Evolutionary conservation across 2,797 vertebrate species (phyloP), one percentile per base, ranked within the genome.

Genomic region (Karalla daura): DNA sequence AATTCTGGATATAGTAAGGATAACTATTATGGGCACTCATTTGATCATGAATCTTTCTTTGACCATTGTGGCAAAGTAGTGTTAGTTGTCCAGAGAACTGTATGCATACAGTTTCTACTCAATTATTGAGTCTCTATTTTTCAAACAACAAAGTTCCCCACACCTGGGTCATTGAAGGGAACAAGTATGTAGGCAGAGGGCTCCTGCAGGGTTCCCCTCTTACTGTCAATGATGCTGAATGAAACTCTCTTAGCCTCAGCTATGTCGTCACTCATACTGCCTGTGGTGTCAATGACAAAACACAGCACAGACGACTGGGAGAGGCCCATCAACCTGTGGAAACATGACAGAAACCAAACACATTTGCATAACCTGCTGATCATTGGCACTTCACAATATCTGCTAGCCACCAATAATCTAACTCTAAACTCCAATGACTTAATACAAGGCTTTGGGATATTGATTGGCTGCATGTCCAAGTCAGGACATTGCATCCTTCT

Each of bases 131-230:
- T n/a, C n/a, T n/a, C n/a, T n/a, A n/a, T n/a, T n/a, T n/a, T n/a
- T n/a, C n/a, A n/a, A n/a, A n/a, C n/a, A n/a, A n/a, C n/a, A n/a
- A 30, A 30, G 21, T 11, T 37, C 44, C 10, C 44, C n/a, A n/a
- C n/a, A 90, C 90, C 81, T 53, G 86, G 72, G 62, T 90, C 83
- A 20, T 61, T 86, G 68, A 90, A 91, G 3, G 88, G 74, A 5
- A 89, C 88, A 0, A 89, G 76, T 47, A 90, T 75, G 62, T 85
- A 91, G 15, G 39, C 18, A 0, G 77, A 70, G 0, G 90, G 86
- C n/a, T 81, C 62, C 0, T 85, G 32, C 0, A 27, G 17, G 11
- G 82, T 88, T 32, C 85, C 86, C 14, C 41, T 63, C 35, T 50
- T 59, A 21, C 32, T 66, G 68, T 80, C 11, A 44, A 90, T 79